Conservation (phyloP, 2,797 vertebrate genomes). For the Takifugu ocellatus region DNA sequence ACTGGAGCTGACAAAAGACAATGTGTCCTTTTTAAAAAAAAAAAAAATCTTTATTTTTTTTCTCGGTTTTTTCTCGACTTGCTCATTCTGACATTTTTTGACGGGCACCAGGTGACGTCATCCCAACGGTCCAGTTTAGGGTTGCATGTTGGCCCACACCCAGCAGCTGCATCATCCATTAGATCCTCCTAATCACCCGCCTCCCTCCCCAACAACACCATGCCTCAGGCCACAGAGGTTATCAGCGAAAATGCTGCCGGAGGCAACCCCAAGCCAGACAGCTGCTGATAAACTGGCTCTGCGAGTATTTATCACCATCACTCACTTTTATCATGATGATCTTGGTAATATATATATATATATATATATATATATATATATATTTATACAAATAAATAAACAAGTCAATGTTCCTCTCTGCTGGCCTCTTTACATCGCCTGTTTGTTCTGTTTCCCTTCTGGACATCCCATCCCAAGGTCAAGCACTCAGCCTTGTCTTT, state of each 20-base stretch:
- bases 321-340: constrained; percentile 68
- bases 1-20: too few relatives aligned
- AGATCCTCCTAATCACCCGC: constrained; percentile 2
- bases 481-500: constrained; percentile 59
- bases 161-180: constrained; percentile 40
- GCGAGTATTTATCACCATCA: constrained; percentile 72
- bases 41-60: background rate
- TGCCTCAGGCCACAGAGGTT: constrained; percentile 65
- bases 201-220: constrained; percentile 40
- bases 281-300: constrained; percentile 70
- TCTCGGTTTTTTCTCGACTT: background rate
- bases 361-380: constrained; percentile 31
- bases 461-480: constrained; percentile 41
- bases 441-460: constrained; percentile 47
- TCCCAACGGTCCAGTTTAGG: constrained; percentile 17
- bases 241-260: constrained; percentile 61
- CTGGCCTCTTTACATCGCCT: constrained; percentile 51
- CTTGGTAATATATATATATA: constrained; percentile 18
- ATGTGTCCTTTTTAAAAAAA: background rate
- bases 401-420: constrained; percentile 54
- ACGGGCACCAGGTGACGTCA: background rate
- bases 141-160: constrained; percentile 26
- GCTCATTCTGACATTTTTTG: constrained; percentile 3
- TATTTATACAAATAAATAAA: constrained; percentile 48
- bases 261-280: constrained; percentile 64